Evolutionary conservation across 2,888 invertebrate species (phyloP).

Genomic region (Caenorhabditis sulstoni): DNA sequence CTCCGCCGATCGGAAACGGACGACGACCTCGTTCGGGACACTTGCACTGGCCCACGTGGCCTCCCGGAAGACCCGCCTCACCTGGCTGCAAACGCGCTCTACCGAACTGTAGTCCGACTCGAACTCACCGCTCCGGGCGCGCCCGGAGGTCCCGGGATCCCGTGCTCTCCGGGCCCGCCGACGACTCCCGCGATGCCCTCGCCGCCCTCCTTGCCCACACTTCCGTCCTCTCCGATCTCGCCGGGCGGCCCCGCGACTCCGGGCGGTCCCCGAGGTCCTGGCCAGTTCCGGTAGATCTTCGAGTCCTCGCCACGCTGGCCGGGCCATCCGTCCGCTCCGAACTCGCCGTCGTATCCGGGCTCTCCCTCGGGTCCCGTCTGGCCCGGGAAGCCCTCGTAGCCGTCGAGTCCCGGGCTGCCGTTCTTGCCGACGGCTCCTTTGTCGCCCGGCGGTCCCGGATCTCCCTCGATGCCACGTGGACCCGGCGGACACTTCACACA

Average conservation of each 20-base stretch:
- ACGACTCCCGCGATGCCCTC: conserved; percentile 27
- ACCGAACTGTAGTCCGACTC: too few species aligned
- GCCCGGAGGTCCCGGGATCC: conserved; percentile 54
- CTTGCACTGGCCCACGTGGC: conserved; percentile 32
- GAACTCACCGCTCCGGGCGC: conserved; percentile 45
- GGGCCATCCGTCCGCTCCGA: conserved; percentile 42
- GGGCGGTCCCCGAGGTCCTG: conserved; percentile 37
- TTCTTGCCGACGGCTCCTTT: conserved; percentile 34
- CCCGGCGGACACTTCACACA: conserved; percentile 57
- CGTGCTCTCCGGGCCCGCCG: conserved; percentile 49
- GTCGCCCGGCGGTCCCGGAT: conserved; percentile 57
- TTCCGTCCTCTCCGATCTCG: conserved; percentile 24
- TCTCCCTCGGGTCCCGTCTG: conserved; percentile 35
- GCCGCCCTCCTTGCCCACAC: conserved; percentile 7
- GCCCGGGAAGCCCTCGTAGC: conserved; percentile 56
- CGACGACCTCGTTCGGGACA: conserved; percentile 39
- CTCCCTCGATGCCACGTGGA: conserved; percentile 52
- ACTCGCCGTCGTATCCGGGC: conserved; percentile 42
- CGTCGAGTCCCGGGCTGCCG: conserved; percentile 47
- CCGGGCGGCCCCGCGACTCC: conserved; percentile 46
- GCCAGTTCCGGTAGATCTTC: conserved; percentile 29
- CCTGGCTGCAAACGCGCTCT: conserved; percentile 40
- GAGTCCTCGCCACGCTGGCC: conserved; percentile 40
- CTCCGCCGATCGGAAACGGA: conserved; percentile 16
- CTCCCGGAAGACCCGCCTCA: conserved; percentile 31